Evolutionary conservation across 2,888 invertebrate species (phyloP).

Genomic region (Pyrrhia umbra): DNA sequence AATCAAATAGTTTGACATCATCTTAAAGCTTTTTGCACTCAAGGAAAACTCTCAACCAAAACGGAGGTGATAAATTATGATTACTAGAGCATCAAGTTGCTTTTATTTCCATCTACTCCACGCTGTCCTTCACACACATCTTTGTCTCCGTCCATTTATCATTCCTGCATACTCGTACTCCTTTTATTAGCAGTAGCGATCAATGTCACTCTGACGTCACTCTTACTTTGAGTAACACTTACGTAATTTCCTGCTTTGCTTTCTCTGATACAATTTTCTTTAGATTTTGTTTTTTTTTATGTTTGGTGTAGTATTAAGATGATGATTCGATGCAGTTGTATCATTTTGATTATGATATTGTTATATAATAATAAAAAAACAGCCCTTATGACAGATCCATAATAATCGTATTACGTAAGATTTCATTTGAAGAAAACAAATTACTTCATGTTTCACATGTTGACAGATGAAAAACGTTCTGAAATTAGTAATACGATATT

Average conservation of each 20-base stretch:
- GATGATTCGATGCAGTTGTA: no score
- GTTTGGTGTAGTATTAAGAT: no score
- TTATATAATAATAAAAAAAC: no score
- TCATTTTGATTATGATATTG: no score
- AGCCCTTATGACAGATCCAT: no score
- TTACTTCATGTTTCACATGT: no score
- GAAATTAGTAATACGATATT: no score
- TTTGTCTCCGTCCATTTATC: conserved; percentile 58
- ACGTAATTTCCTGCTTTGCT: conserved; percentile 24
- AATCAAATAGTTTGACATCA: conserved; percentile 28
- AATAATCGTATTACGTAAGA: no score
- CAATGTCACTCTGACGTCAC: conserved; percentile 52
- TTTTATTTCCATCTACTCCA: conserved; percentile 59
- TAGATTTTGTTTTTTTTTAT: neutral
- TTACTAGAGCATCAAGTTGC: conserved; percentile 58
- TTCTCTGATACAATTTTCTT: conserved; percentile 17
- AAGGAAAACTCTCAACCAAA: conserved; percentile 37
- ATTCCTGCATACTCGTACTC: conserved; percentile 44
- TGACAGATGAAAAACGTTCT: no score
- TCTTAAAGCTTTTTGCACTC: conserved; percentile 45
- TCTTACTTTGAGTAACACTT: conserved; percentile 36
- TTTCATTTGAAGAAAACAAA: no score
- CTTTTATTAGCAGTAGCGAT: conserved; percentile 49
- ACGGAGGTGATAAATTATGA: conserved; percentile 62
- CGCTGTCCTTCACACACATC: conserved; percentile 56